Evolutionary conservation across 2,888 invertebrate genomes (phyloP).

Genomic region (Allophyes oxyacanthae): DNA sequence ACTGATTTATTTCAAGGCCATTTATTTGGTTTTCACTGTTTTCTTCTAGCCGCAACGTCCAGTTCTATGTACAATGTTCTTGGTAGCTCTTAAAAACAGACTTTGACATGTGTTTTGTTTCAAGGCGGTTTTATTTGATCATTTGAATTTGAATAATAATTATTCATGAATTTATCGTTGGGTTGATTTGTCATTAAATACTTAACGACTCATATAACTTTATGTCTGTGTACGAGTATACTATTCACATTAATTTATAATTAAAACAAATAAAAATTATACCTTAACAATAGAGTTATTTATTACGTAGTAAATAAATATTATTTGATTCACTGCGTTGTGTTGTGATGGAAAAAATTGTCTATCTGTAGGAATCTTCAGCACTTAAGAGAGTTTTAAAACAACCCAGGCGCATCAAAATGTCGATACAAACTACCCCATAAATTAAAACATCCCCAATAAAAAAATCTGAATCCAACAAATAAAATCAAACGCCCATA

Average conservation of each 20-base stretch:
- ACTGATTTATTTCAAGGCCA: too few relatives aligned
- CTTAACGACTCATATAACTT: slow-evolving; percentile 16
- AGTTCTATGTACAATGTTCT: too few relatives aligned
- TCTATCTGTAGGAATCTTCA: slow-evolving; percentile 38
- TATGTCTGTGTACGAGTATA: slow-evolving; percentile 9
- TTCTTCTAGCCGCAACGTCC: too few relatives aligned
- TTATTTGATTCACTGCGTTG: slow-evolving; percentile 38
- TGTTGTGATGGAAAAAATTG: slow-evolving; percentile 18
- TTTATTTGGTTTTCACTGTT: too few relatives aligned
- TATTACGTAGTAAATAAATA: slow-evolving; percentile 47
- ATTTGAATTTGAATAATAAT: too few relatives aligned
- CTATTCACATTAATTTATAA: slow-evolving; percentile 18
- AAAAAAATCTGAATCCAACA: slow-evolving; percentile 72
- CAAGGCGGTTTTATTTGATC: too few relatives aligned
- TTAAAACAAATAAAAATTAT: slow-evolving; percentile 17
- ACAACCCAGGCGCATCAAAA: slow-evolving; percentile 70
- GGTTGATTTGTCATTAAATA: slow-evolving; percentile 18
- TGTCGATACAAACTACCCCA: slow-evolving; percentile 72
- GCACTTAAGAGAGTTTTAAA: slow-evolving; percentile 50
- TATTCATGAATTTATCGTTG: background rate
- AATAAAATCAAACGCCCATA: slow-evolving; percentile 77
- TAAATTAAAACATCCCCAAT: slow-evolving; percentile 77
- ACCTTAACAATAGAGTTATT: slow-evolving; percentile 50
- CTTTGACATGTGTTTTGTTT: background rate
- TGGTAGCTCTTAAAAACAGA: slow-evolving; percentile 9